phyloP scores from a whole-genome alignment of 92 coral and sea anemone genomes.

The Chrysogorgia sp. region DNA sequence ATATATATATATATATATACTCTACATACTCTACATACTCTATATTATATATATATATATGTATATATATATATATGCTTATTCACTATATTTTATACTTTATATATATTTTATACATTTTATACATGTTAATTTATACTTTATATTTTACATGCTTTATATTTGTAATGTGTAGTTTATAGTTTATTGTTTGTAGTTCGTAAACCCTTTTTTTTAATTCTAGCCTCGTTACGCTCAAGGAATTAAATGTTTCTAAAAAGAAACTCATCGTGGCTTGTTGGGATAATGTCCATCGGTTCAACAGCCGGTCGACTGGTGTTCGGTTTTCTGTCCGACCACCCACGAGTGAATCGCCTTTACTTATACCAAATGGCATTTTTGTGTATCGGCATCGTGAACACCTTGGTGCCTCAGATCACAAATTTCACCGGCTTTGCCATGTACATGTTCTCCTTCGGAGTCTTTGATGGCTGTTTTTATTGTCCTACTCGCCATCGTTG shows the following conservation, averaged over 20 bases:
- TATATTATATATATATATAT: too few relatives aligned
- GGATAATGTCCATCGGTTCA: conserved; percentile 96
- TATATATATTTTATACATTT: too few relatives aligned
- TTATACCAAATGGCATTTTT: conserved; percentile 85
- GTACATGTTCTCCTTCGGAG: conserved; percentile 93
- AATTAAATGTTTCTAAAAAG: conserved; percentile 70
- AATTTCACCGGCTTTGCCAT: conserved; percentile 79
- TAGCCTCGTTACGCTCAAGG: conserved; percentile 91
- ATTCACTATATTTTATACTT: too few relatives aligned
- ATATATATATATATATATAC: too few relatives aligned
- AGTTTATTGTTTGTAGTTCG: background rate
- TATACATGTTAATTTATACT: too few relatives aligned
- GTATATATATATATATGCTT: too few relatives aligned
- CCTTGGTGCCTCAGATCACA: conserved; percentile 78
- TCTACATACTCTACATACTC: too few relatives aligned
- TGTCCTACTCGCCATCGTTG: conserved; percentile 81
- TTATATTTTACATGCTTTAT: too few relatives aligned
- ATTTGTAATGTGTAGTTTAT: too few relatives aligned
- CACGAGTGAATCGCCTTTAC: conserved; percentile 90
- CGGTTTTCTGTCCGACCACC: conserved; percentile 93
- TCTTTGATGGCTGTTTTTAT: conserved; percentile 94
- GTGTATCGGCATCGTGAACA: conserved; percentile 79
- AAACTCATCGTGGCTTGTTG: conserved; percentile 85
- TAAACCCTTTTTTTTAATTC: background rate
- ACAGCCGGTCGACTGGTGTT: conserved; percentile 95